Evolutionary conservation across 92 coral and sea anemone species (phyloP), one percentile per base, ranked within the genome.

Genomic region (Galaxea fascicularis): DNA sequence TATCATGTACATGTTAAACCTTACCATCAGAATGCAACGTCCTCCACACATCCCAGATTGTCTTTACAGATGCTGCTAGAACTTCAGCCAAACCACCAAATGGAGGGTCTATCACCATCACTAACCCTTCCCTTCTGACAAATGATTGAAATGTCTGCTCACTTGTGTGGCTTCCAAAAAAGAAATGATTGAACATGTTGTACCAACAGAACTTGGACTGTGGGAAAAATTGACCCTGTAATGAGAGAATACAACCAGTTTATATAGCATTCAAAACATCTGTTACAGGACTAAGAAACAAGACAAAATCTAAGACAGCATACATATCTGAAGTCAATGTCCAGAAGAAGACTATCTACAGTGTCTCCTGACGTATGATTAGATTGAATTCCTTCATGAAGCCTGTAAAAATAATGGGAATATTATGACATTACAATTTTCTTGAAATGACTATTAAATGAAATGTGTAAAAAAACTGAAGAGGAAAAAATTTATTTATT

Each of bases 61-160:
- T 89, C 47, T 83, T 77, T 7, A 86, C 45, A n/a, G 97, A 90
- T 18, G 41, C 83, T 64, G 95, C 98, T 56, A 96, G 86, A 56
- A 96, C 94, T 76, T 96, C 94, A 52, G 90, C 95, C 64, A 96
- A 85, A 1, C 99, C 99, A 84, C 99, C 99, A 92, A 94, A 96
- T 62, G 99, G 99, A 25, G 99, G 99, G 56, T 96, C 99, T 88
- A 96, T 89, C 52, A 96, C 84, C 17, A 96, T 65, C 54, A 92
- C 89, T 59, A 89, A 49, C 56, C 89, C 87, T 6, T 91, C 69
- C 58, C 84, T 89, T 27, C 76, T 74, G 65, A 96, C 68, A 72
- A 95, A 95, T 1, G 82, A 65, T 69, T 68, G 66, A 11, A 94
- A 84, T 57, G 76, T 68, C 53, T 78, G 56, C 79, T 82, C 73